A percentile compares a stretch with the other conserved stretches of the same genome.
Conservation (phyloP, 2,797 vertebrate genomes). For the Chaunax sp. region DNA sequence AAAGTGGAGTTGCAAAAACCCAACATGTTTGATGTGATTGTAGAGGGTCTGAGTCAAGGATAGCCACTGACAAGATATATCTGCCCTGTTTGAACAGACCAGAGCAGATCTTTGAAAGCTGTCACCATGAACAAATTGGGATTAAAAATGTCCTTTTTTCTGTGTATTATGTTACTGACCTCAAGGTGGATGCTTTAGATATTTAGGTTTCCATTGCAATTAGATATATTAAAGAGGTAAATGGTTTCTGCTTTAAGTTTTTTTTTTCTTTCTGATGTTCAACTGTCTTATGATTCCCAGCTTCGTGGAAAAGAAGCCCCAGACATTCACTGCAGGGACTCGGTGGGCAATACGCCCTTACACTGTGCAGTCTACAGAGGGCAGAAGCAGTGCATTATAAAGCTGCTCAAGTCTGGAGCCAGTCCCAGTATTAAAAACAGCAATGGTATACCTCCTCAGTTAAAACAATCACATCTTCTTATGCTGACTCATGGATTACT, state of each 20-base stretch:
- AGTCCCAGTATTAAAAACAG: conserved; percentile 86
- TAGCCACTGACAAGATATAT: background rate
- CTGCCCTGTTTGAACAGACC: background rate
- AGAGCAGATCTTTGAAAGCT: background rate
- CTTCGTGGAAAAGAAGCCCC: conserved; percentile 85
- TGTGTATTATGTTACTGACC: background rate
- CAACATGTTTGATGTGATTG: background rate
- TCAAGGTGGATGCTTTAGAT: background rate
- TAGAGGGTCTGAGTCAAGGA: background rate
- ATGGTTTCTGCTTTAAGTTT: background rate
- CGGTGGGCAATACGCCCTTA: conserved; percentile 91
- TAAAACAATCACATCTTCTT: background rate
- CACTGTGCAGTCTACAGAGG: conserved; percentile 93
- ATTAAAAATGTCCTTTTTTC: background rate
- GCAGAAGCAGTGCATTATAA: conserved; percentile 89
- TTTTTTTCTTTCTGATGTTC: background rate
- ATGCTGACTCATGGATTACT: too few relatives aligned
- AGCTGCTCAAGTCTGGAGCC: conserved; percentile 90
- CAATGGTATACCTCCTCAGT: conserved; percentile 79
- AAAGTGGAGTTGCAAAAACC: background rate
- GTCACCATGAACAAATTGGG: background rate
- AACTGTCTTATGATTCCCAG: conserved; percentile 68
- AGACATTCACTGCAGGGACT: conserved; percentile 90
- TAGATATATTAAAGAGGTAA: background rate
- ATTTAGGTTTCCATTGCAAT: background rate